Base-by-base conservation (phyloP, 2,888 invertebrate species). In the Trissolcus brochymenae region DNA sequence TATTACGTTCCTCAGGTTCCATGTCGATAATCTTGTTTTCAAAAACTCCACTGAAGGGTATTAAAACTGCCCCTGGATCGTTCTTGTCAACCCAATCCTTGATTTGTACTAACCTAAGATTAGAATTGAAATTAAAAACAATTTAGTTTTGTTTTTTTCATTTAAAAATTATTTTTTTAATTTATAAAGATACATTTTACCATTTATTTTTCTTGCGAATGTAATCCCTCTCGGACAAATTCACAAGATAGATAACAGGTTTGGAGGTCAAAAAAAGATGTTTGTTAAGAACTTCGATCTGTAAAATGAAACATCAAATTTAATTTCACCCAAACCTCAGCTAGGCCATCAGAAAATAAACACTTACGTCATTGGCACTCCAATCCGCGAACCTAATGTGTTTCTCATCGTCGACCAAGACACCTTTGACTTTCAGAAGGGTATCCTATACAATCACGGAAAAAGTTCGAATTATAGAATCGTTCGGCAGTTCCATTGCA, bases 81-180 rank as follows among this genome's bases (percentile, higher is more conserved):
- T 98, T 94, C 87, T 95, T 95, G 89, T 99, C 98, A 81, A 99
- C 95, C 98, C 98, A 99, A 89, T 98, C 98, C 89, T 99, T 99
- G 85, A 99, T 95, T 91, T 98, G 98, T 57, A 94, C 92, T 86
- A 98, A 91, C 97, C 96, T 96, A 11, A 53, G 19, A 62, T n/a
- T 0, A 6, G 9, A 46, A 46, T 6, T 14, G 0, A 4, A n/a
- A 25, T 35, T 1, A 7, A 35, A 35, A 35, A 35, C 35, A 9
- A 11, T 1, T 35, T 11, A 35, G 25, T 3, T 25, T 25, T 25
- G n/a, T 25, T 25, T 25, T 0, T 3, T 41, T 16, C 4, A 46
- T 11, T 21, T 4, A 25, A 25, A 25, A 25, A 25, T 25, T 19
- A 6, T 0, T 4, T 25, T 25, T 25, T 25, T 25, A 35, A 35